phyloP scores from a whole-genome alignment of 2,888 invertebrate genomes.

The Ditula angustiorana region DNA sequence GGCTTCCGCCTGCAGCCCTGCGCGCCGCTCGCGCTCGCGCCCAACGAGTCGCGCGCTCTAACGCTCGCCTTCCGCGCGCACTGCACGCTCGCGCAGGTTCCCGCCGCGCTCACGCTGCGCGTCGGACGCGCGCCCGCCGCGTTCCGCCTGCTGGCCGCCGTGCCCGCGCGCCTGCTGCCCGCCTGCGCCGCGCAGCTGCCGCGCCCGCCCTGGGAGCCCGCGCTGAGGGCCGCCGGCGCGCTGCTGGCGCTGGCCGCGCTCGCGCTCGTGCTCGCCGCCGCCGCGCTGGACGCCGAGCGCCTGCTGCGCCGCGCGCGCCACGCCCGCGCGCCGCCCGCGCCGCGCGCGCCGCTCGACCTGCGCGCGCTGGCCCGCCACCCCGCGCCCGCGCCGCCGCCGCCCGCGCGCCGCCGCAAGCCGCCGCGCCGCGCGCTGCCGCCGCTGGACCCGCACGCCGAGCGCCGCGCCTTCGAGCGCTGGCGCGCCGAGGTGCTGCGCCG shows the following conservation, averaged over 20 bases:
- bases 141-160: slow-evolving; percentile 55
- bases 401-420: slow-evolving; percentile 24
- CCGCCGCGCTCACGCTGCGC: slow-evolving; percentile 55
- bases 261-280: slow-evolving; percentile 62
- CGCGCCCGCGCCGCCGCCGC: slow-evolving; percentile 43
- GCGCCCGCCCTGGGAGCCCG: slow-evolving; percentile 84
- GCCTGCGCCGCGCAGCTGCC: slow-evolving; percentile 58
- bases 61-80: slow-evolving; percentile 64
- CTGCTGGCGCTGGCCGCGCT: slow-evolving; percentile 59
- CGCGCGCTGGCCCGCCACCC: slow-evolving; percentile 42
- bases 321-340: slow-evolving; percentile 46
- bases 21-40: slow-evolving; percentile 63
- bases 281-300: slow-evolving; percentile 56
- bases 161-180: slow-evolving; percentile 59
- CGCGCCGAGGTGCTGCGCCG: slow-evolving; percentile 64
- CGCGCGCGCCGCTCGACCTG: slow-evolving; percentile 53
- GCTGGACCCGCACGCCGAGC: slow-evolving; percentile 62
- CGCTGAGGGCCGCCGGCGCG: slow-evolving; percentile 80
- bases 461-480: slow-evolving; percentile 74
- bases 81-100: slow-evolving; percentile 64
- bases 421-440: slow-evolving; percentile 44
- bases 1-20: slow-evolving; percentile 71
- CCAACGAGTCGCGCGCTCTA: slow-evolving; percentile 66
- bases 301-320: slow-evolving; percentile 50
- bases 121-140: slow-evolving; percentile 53